These are phyloP conservation scores for Philaethria dido DNA, from an alignment of 2,888 invertebrate species.

Conservation along the genomic window DNA sequence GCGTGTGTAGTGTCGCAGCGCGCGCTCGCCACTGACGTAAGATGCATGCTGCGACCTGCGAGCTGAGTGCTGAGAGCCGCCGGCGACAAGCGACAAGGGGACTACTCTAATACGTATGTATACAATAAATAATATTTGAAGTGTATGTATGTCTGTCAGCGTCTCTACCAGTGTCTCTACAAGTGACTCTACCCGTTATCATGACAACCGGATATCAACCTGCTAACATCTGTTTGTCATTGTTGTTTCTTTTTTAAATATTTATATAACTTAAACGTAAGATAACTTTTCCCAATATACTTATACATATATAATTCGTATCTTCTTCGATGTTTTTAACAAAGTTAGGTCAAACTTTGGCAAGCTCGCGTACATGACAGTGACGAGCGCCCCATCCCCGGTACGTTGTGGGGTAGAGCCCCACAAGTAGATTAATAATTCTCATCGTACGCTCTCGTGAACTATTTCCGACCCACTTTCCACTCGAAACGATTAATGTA, in stretches of 20 bases:
- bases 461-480: constrained; percentile 17
- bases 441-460: not conserved
- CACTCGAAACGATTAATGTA: not conserved
- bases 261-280: too few relatives aligned
- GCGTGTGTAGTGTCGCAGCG: constrained; percentile 27
- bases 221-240: not conserved
- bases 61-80: not conserved
- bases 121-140: constrained; percentile 15
- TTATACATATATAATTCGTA: not conserved
- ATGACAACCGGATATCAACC: constrained; percentile 20
- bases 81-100: not conserved
- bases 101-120: not conserved
- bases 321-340: not conserved
- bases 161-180: not conserved
- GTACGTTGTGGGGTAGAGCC: too few relatives aligned
- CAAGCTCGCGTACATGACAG: not conserved
- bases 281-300: too few relatives aligned
- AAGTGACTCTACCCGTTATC: not conserved
- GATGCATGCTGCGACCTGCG: not conserved
- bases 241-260: too few relatives aligned
- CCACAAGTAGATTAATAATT: constrained; percentile 1
- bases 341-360: not conserved
- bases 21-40: constrained; percentile 29
- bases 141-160: not conserved
- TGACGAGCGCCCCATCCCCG: not conserved